phyloP scores from a whole-genome alignment of 2,797 vertebrate genomes.

The Notolepis coatsorum region DNA sequence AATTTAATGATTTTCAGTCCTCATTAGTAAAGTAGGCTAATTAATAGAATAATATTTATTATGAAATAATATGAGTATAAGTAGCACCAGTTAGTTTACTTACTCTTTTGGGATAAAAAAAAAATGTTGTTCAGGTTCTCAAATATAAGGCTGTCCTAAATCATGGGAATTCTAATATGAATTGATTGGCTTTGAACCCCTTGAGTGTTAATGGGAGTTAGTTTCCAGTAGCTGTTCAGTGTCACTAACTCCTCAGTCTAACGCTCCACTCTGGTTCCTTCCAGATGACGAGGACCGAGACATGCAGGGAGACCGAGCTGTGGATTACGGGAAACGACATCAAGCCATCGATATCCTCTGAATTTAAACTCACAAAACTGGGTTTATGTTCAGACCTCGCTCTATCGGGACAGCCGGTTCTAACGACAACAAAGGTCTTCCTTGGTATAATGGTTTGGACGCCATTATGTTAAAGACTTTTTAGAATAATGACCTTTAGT shows the following conservation, averaged over 20 bases:
- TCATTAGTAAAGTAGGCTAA: no score
- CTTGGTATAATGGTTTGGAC: constrained; percentile 49
- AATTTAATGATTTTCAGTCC: no score
- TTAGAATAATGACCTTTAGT: constrained; percentile 43
- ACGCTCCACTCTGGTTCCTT: constrained; percentile 40
- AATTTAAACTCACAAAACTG: constrained; percentile 39
- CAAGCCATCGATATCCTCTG: constrained; percentile 90
- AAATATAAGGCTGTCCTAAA: no score
- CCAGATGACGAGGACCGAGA: constrained; percentile 96
- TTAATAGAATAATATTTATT: no score
- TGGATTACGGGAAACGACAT: constrained; percentile 91
- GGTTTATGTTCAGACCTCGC: constrained; percentile 39
- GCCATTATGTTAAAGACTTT: constrained; percentile 41
- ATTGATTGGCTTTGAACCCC: background rate
- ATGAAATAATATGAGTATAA: no score
- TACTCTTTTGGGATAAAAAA: no score
- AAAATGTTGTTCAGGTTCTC: no score
- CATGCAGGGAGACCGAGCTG: constrained; percentile 88
- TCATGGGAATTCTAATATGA: no score
- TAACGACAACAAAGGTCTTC: constrained; percentile 20
- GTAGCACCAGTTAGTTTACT: no score
- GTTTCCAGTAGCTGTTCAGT: no score
- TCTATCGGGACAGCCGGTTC: constrained; percentile 15
- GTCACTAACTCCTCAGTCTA: no score
- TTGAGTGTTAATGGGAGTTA: no score